Evolutionary conservation across 2,797 vertebrate species (phyloP).

Genomic region (Anniella stebbinsi): DNA sequence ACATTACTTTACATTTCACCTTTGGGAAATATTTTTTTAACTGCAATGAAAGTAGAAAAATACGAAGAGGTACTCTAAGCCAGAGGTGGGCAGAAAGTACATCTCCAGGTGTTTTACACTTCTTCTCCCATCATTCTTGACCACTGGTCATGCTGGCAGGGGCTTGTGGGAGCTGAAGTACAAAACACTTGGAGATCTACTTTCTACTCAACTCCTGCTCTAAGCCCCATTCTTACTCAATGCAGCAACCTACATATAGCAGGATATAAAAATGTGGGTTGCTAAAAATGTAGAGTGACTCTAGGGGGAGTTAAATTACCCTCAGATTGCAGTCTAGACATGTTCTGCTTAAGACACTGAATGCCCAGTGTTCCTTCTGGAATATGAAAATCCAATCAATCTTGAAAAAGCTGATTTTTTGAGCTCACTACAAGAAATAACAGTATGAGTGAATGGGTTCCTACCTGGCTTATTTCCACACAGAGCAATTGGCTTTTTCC

Average conservation of each 20-base stretch:
- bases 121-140: too few relatives aligned
- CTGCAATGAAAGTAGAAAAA: neutral
- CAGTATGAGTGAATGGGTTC: constrained; percentile 13
- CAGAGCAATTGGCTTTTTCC: constrained; percentile 78
- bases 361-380: neutral
- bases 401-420: neutral
- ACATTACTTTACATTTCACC: neutral
- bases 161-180: too few relatives aligned
- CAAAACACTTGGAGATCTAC: too few relatives aligned
- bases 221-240: neutral
- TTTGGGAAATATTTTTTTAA: neutral
- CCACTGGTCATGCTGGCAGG: too few relatives aligned
- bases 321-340: neutral
- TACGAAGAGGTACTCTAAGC: neutral
- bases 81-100: too few relatives aligned
- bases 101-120: too few relatives aligned
- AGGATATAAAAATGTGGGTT: neutral
- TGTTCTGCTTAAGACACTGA: constrained; percentile 3
- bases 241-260: neutral
- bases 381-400: neutral
- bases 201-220: neutral
- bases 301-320: neutral
- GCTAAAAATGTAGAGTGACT: neutral
- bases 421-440: neutral
- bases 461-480: constrained; percentile 84